Evolutionary conservation across 2,113 vertebrate species (phyloP).

Genomic region (Deroptyus accipitrinus): DNA sequence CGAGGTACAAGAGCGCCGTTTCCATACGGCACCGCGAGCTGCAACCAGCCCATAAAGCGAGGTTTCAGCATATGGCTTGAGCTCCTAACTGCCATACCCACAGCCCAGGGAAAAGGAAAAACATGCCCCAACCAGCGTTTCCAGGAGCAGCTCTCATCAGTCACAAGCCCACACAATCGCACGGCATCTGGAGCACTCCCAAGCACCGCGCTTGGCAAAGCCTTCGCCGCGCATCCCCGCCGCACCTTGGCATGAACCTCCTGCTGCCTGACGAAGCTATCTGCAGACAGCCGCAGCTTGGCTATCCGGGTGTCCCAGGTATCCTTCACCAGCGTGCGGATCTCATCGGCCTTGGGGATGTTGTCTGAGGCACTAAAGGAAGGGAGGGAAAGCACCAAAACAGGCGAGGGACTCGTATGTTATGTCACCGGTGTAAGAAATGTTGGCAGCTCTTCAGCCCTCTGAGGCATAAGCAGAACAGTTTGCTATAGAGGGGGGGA

Average conservation of each 20-base stretch:
- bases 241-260: slow-evolving; percentile 93
- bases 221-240: background rate
- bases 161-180: background rate
- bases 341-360: slow-evolving; percentile 93
- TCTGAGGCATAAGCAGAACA: background rate
- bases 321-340: slow-evolving; percentile 94
- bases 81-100: background rate
- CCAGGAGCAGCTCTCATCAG: background rate
- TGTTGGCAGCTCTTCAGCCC: background rate
- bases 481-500: background rate
- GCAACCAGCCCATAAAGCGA: background rate
- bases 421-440: background rate
- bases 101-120: background rate
- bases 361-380: slow-evolving; percentile 88
- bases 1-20: accelerated
- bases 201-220: background rate
- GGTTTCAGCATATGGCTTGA: background rate
- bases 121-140: background rate
- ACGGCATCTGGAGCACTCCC: background rate
- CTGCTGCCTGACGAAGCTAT: slow-evolving; percentile 92
- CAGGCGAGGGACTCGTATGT: background rate
- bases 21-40: background rate
- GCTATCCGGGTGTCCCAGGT: slow-evolving; percentile 95
- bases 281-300: slow-evolving; percentile 92
- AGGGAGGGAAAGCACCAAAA: background rate